Percentiles rank a stretch among this genome's conserved stretches.
Evolutionary conservation across 1,140 invertebrate species (phyloP).

Genomic region (Listronotus oregonensis): DNA sequence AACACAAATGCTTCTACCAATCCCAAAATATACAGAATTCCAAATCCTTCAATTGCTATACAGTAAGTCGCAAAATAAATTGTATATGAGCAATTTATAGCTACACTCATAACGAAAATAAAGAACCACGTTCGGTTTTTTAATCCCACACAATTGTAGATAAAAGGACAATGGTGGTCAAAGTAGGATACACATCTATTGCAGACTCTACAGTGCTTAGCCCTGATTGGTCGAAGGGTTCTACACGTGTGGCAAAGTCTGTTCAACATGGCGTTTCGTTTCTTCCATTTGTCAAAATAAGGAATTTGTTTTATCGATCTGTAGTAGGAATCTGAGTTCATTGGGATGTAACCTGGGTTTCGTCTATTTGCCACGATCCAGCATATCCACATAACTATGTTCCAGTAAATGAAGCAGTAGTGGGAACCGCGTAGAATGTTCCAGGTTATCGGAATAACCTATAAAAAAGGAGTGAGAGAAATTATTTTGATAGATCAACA

Average conservation of each 20-base stretch:
- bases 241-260: constrained; percentile 89
- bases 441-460: constrained; percentile 83
- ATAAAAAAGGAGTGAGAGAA: constrained; percentile 11
- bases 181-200: constrained; percentile 91
- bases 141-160: constrained; percentile 90
- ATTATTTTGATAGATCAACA: too few species aligned
- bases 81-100: constrained; percentile 83
- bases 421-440: constrained; percentile 81
- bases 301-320: constrained; percentile 87
- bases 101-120: constrained; percentile 82
- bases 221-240: constrained; percentile 75
- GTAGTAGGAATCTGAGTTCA: constrained; percentile 88
- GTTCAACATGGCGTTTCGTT: constrained; percentile 82
- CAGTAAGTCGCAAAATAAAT: constrained; percentile 89
- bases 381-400: constrained; percentile 89
- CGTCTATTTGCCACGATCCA: constrained; percentile 87
- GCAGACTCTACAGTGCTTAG: constrained; percentile 88
- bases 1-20: constrained; percentile 82
- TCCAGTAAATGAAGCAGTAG: constrained; percentile 89
- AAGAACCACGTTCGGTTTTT: constrained; percentile 91
- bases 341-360: constrained; percentile 87
- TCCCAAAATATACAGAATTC: constrained; percentile 79
- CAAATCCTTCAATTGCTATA: constrained; percentile 82
- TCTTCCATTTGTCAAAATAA: constrained; percentile 88
- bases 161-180: constrained; percentile 94